Evolutionary conservation across 2,797 vertebrate genomes (phyloP).

Genomic region (Melanotaenia parkinsoni): DNA sequence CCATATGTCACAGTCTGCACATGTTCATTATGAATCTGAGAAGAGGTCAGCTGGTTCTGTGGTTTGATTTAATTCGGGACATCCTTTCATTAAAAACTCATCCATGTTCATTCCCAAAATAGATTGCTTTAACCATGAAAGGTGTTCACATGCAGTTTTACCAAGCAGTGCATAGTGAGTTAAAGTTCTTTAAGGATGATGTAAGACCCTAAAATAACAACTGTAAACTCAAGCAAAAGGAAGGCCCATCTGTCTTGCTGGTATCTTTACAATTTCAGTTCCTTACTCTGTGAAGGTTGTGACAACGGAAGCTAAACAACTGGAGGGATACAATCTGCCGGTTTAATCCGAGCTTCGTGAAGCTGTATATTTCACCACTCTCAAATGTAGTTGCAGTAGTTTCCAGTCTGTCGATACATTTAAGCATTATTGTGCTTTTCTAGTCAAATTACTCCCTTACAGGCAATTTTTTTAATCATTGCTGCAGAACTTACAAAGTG

Average conservation of each 20-base stretch:
- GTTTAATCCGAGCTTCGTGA: conserved; percentile 1
- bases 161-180: conserved; percentile 30
- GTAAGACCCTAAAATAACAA: conserved; percentile 72
- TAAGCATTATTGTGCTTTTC: background rate
- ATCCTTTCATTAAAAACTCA: conserved; percentile 35
- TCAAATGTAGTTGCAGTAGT: background rate
- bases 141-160: conserved; percentile 55
- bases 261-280: conserved; percentile 56
- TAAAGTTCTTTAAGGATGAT: conserved; percentile 61
- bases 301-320: conserved; percentile 46
- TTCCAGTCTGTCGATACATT: conserved; percentile 7
- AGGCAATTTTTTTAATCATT: no score
- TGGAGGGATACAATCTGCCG: background rate
- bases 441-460: background rate
- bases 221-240: conserved; percentile 45
- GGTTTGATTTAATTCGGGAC: conserved; percentile 19
- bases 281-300: conserved; percentile 37
- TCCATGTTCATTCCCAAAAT: conserved; percentile 32
- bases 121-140: conserved; percentile 70
- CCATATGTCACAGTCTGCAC: background rate
- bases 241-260: conserved; percentile 42
- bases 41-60: conserved; percentile 9
- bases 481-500: conserved; percentile 1
- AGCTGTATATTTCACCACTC: background rate
- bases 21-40: conserved; percentile 6